Evolutionary conservation across 2,888 invertebrate species (phyloP).

Genomic region (Agrochola macilenta): DNA sequence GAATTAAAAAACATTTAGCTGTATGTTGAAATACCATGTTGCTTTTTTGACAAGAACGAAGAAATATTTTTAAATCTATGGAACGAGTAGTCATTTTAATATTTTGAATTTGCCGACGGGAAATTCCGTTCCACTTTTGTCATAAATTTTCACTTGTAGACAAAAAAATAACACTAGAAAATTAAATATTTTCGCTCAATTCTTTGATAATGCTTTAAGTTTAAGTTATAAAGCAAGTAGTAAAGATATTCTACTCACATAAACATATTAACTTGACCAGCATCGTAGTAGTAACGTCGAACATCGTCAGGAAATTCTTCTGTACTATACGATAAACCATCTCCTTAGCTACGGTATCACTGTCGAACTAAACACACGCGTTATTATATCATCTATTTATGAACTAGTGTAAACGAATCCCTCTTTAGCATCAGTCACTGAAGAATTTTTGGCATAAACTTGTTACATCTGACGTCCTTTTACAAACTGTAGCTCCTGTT

Average conservation of each 20-base stretch:
- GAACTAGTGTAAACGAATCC: conserved; percentile 59
- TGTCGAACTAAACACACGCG: conserved; percentile 69
- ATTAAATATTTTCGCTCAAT: neutral
- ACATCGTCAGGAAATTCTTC: conserved; percentile 75
- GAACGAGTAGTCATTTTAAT: neutral
- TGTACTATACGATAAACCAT: conserved; percentile 76
- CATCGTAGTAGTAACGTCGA: conserved; percentile 74
- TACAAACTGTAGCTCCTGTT: conserved; percentile 71
- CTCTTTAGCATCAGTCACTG: conserved; percentile 68
- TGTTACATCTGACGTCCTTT: conserved; percentile 77
- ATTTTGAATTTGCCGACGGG: conserved; percentile 19
- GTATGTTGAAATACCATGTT: conserved; percentile 21
- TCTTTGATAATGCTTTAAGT: neutral
- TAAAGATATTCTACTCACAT: conserved; percentile 78
- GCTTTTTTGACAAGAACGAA: neutral
- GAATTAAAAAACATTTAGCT: conserved; percentile 12
- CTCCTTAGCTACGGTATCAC: conserved; percentile 79
- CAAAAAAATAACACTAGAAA: conserved; percentile 46
- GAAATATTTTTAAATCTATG: neutral
- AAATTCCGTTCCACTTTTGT: conserved; percentile 1
- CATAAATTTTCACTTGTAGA: conserved; percentile 4
- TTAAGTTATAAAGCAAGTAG: conserved; percentile 26
- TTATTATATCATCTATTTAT: conserved; percentile 71
- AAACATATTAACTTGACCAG: conserved; percentile 82
- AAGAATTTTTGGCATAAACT: conserved; percentile 72